Percentiles rank a stretch among this genome's conserved stretches.
phyloP scores from a whole-genome alignment of 92 coral and sea anemone species.

The Micromussa lordhowensis region DNA sequence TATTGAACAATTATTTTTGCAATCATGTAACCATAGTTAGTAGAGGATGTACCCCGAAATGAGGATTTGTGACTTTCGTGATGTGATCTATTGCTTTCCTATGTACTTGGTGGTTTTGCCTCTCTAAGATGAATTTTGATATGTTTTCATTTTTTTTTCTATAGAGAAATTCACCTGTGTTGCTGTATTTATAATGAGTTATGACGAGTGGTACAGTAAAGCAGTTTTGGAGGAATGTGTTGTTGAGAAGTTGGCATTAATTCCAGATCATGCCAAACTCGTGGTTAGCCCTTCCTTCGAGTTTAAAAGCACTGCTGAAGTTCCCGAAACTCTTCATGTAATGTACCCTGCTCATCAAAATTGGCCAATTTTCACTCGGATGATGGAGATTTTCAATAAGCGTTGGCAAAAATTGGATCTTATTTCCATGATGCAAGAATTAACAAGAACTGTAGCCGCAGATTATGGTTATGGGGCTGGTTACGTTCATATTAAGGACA shows the following conservation, averaged over 20 bases:
- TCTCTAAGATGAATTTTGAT: too few relatives aligned
- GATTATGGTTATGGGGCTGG: neutral
- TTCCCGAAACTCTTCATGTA: slow-evolving; percentile 11
- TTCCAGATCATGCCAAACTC: neutral
- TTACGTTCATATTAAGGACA: neutral
- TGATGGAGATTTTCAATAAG: slow-evolving; percentile 18
- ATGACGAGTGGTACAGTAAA: too few relatives aligned
- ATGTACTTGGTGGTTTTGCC: too few relatives aligned
- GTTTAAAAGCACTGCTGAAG: too few relatives aligned
- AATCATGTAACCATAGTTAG: neutral
- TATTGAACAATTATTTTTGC: too few relatives aligned
- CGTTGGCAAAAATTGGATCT: slow-evolving; percentile 26
- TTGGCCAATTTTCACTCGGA: neutral
- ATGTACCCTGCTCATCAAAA: neutral
- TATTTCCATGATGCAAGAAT: slow-evolving; percentile 19
- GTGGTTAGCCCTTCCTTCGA: neutral
- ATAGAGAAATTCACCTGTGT: neutral
- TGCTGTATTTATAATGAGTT: too few relatives aligned
- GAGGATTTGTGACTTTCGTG: neutral
- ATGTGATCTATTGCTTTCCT: too few relatives aligned
- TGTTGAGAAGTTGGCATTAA: too few relatives aligned
- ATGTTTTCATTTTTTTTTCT: too few relatives aligned
- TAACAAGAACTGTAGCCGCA: neutral
- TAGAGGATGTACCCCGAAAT: neutral
- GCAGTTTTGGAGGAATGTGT: too few relatives aligned